Percentiles rank a stretch among this genome's conserved stretches.
phyloP scores from a whole-genome alignment of 2,888 invertebrate species.

The Serrognathus titanus region DNA sequence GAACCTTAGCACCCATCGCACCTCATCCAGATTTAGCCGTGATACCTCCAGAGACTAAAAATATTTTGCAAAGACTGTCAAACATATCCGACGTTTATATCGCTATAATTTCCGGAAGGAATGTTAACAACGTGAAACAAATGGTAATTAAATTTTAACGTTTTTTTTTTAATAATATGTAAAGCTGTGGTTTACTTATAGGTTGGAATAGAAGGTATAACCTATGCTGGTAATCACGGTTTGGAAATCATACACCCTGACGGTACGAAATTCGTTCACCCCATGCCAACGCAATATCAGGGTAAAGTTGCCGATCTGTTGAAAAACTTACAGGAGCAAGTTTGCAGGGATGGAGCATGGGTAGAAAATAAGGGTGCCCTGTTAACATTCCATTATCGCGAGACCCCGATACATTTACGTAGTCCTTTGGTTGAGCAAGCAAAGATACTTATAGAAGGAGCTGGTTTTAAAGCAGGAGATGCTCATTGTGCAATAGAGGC shows the following conservation, averaged over 20 bases:
- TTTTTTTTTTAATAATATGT: neutral
- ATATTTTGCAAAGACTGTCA: slow-evolving; percentile 75
- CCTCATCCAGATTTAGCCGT: slow-evolving; percentile 88
- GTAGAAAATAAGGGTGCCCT: slow-evolving; percentile 88
- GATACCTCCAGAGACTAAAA: slow-evolving; percentile 78
- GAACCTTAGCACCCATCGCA: slow-evolving; percentile 83
- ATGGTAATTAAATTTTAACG: slow-evolving; percentile 59
- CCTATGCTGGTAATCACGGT: slow-evolving; percentile 88
- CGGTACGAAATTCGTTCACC: slow-evolving; percentile 86
- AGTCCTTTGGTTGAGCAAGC: slow-evolving; percentile 70
- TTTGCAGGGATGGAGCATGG: slow-evolving; percentile 86
- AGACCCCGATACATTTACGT: slow-evolving; percentile 70
- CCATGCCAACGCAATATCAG: slow-evolving; percentile 83
- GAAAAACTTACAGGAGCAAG: slow-evolving; percentile 77
- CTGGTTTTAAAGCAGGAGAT: slow-evolving; percentile 74
- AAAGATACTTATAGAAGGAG: slow-evolving; percentile 65
- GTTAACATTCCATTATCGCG: slow-evolving; percentile 83
- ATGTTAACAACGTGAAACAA: slow-evolving; percentile 81
- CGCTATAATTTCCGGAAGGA: slow-evolving; percentile 81
- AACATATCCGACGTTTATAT: slow-evolving; percentile 85
- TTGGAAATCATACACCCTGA: slow-evolving; percentile 86
- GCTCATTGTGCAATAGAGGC: slow-evolving; percentile 89
- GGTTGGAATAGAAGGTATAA: slow-evolving; percentile 85
- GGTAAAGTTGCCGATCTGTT: slow-evolving; percentile 74
- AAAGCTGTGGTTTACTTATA: slow-evolving; percentile 29